Percentiles rank a stretch among this genome's conserved stretches.
Evolutionary conservation across 2,888 invertebrate genomes (phyloP).

Genomic region (Pyrrhia umbra): DNA sequence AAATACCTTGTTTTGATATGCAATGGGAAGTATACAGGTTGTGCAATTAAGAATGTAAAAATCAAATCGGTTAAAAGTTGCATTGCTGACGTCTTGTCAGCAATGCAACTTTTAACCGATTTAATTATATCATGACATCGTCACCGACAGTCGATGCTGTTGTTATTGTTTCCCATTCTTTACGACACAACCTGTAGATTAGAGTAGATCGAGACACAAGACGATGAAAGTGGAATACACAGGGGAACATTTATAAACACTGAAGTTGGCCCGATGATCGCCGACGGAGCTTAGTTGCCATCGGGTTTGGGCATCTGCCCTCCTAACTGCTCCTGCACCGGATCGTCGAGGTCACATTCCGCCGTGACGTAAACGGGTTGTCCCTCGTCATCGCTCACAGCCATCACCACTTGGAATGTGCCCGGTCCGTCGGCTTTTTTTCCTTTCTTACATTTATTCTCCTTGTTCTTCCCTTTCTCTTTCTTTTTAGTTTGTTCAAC

Average conservation of each 20-base stretch:
- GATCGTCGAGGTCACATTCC: too few relatives aligned
- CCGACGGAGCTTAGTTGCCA: not conserved
- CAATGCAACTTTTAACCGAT: too few relatives aligned
- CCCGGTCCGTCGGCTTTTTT: not conserved
- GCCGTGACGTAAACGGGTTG: too few relatives aligned
- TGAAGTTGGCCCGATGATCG: not conserved
- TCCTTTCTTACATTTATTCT: not conserved
- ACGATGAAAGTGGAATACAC: not conserved
- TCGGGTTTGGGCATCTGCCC: not conserved
- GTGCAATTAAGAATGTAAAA: not conserved
- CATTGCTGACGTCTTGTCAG: too few relatives aligned
- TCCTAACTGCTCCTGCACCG: too few relatives aligned
- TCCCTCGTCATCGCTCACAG: too few relatives aligned
- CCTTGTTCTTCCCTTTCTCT: not conserved
- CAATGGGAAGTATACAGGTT: not conserved
- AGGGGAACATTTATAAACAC: not conserved
- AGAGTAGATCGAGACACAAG: not conserved
- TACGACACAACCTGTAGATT: not conserved
- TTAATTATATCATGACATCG: too few relatives aligned
- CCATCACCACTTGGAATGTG: not conserved
- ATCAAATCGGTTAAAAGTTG: too few relatives aligned
- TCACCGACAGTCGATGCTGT: not conserved
- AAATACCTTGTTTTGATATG: constrained; percentile 8
- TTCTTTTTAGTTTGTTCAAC: not conserved
- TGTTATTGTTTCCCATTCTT: constrained; percentile 8